A percentile compares a stretch with the other conserved stretches of the same genome.
These are phyloP conservation scores for Grantiella picta DNA, from an alignment of 2,113 vertebrate species.

Conservation along the genomic window DNA sequence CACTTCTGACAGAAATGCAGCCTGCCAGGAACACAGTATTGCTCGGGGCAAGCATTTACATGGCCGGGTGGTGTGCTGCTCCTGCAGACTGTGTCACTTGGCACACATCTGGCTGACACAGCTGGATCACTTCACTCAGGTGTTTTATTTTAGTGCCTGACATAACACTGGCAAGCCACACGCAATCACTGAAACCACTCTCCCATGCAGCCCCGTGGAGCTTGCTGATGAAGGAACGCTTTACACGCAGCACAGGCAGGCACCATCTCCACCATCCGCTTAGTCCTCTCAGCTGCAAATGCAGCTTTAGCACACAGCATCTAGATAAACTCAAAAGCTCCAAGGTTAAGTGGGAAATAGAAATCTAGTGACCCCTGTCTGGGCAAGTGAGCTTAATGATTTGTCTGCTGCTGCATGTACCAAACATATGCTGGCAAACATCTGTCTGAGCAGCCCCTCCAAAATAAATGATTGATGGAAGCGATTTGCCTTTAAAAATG, in stretches of 20 bases:
- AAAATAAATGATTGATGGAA: conserved; percentile 32
- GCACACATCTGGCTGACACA: conserved; percentile 33
- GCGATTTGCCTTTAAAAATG: conserved; percentile 11
- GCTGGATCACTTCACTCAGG: conserved; percentile 40
- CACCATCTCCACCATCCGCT: neutral
- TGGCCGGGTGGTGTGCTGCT: neutral
- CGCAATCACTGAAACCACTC: neutral
- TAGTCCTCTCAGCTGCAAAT: conserved; percentile 12
- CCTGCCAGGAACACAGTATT: neutral
- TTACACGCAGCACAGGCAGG: neutral
- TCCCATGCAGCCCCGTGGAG: neutral
- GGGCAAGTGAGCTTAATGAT: conserved; percentile 55
- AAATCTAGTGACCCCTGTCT: conserved; percentile 61
- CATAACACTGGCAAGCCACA: neutral
- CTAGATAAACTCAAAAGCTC: conserved; percentile 59
- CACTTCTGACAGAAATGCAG: conserved; percentile 24
- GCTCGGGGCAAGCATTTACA: conserved; percentile 18
- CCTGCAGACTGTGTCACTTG: neutral
- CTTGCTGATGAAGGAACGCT: neutral
- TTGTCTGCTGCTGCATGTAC: conserved; percentile 11
- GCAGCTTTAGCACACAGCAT: conserved; percentile 21
- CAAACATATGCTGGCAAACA: conserved; percentile 7
- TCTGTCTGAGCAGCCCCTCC: conserved; percentile 1
- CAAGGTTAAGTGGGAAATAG: conserved; percentile 67
- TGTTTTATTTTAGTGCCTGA: conserved; percentile 19